These are phyloP conservation scores for Sternarchorhynchus goeldii DNA, from an alignment of 2,797 vertebrate genomes.

Conservation along the genomic window DNA sequence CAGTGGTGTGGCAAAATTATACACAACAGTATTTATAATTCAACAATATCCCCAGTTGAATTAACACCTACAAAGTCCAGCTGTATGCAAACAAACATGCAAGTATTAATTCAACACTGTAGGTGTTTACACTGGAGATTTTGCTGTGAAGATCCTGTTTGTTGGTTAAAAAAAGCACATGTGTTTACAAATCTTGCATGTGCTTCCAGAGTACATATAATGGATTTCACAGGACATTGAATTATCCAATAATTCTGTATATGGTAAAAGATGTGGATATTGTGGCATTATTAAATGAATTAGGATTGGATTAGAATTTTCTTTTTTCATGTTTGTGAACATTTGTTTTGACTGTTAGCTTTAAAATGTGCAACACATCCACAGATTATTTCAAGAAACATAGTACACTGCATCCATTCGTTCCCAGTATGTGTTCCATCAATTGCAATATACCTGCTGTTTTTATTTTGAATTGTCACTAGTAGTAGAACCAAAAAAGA, in stretches of 20 bases:
- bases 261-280: conserved; percentile 4
- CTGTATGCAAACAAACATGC: too few species aligned
- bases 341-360: not conserved
- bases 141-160: too few species aligned
- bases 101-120: too few species aligned
- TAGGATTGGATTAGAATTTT: conserved; percentile 22
- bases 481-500: not conserved
- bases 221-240: not conserved
- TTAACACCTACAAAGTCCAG: too few species aligned
- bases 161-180: too few species aligned
- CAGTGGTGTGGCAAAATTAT: too few species aligned
- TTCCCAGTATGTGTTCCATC: conserved; percentile 1
- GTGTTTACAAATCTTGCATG: too few species aligned
- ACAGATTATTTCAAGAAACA: not conserved
- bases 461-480: conserved; percentile 3
- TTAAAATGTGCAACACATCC: not conserved
- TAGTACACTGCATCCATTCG: not conserved
- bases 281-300: conserved; percentile 22
- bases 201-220: not conserved
- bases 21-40: too few species aligned
- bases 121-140: too few species aligned
- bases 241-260: conserved; percentile 10
- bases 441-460: not conserved
- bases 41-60: too few species aligned
- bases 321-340: conserved; percentile 2